Evolutionary conservation across 2,888 invertebrate genomes (phyloP).

Genomic region (Cantharis nigra): DNA sequence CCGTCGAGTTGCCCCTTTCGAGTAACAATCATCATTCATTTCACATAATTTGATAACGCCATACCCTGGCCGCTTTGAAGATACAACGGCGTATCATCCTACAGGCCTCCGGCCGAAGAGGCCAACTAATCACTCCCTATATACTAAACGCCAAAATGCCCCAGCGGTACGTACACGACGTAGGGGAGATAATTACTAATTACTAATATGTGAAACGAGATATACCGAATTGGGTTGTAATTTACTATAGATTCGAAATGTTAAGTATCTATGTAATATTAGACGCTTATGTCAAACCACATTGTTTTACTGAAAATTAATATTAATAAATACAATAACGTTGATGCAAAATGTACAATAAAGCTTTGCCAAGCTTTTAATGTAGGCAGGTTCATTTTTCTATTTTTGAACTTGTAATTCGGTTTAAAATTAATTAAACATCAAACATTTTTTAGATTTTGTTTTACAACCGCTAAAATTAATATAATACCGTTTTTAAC

Average conservation of each 20-base stretch:
- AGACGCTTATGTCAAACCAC: neutral
- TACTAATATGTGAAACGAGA: constrained; percentile 20
- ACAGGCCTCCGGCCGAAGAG: constrained; percentile 23
- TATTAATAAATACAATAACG: neutral
- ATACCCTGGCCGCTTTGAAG: constrained; percentile 34
- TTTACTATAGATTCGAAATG: constrained; percentile 10
- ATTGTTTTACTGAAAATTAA: neutral
- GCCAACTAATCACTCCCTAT: constrained; percentile 25
- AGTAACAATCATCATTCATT: constrained; percentile 35
- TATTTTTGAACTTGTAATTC: neutral
- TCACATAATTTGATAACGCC: constrained; percentile 34
- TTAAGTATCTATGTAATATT: neutral
- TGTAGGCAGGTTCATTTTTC: neutral
- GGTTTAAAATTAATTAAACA: neutral
- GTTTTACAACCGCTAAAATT: neutral
- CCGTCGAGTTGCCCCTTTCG: constrained; percentile 18
- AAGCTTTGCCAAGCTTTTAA: neutral
- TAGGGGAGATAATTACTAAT: constrained; percentile 32
- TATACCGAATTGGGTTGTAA: constrained; percentile 19
- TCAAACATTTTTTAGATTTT: neutral
- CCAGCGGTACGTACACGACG: constrained; percentile 22
- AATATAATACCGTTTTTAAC: neutral
- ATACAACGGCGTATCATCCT: constrained; percentile 31
- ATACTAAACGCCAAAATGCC: constrained; percentile 13
- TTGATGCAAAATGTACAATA: neutral